Conservation (phyloP, 2,797 vertebrate species). For the Anguilla marmorata region DNA sequence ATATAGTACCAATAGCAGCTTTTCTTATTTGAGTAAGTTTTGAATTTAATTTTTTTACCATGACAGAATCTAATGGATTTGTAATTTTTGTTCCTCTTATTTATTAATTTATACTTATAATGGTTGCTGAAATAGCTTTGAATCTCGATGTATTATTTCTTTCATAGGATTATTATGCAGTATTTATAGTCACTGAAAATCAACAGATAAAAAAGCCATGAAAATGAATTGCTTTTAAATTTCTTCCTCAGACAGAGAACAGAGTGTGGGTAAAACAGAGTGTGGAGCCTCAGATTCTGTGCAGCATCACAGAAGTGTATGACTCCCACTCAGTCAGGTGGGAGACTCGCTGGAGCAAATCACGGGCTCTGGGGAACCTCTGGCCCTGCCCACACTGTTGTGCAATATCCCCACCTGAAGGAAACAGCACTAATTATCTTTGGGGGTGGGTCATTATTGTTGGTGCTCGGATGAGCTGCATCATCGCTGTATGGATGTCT, state of each 20-base stretch:
- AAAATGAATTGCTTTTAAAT: neutral
- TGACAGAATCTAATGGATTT: no score
- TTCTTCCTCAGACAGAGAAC: neutral
- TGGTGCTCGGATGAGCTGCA: slow-evolving; percentile 43
- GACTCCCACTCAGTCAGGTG: neutral
- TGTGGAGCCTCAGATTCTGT: neutral
- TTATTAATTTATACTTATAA: no score
- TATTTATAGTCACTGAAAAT: neutral
- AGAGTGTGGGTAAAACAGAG: neutral
- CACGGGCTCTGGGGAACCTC: neutral
- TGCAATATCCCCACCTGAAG: neutral
- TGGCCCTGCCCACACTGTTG: neutral
- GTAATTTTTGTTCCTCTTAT: no score
- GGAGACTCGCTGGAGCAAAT: neutral
- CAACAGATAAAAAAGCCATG: neutral
- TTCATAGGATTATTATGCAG: no score
- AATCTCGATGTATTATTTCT: no score
- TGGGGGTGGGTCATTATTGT: slow-evolving; percentile 48
- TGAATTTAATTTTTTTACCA: no score
- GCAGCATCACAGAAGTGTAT: neutral
- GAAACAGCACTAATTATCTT: neutral
- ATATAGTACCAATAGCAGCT: no score
- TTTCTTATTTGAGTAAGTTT: no score
- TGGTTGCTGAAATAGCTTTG: no score
- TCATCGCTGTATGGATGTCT: neutral